Conservation (phyloP, 2,888 invertebrate species). For the Thymelicus acteon region DNA sequence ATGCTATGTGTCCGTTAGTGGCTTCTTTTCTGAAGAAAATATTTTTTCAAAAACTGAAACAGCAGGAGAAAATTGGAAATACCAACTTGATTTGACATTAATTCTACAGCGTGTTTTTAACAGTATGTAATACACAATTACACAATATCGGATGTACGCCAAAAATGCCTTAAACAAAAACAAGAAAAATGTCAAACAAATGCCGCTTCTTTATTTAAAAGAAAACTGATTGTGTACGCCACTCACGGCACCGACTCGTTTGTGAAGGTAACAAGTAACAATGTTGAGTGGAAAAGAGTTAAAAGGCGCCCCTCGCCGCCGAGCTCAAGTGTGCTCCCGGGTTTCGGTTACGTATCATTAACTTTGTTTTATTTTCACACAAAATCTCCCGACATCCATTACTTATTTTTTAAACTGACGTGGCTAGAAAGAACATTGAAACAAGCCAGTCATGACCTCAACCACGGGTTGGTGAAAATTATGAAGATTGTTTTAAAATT, state of each 20-base stretch:
- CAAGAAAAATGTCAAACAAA: constrained; percentile 6
- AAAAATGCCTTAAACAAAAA: constrained; percentile 9
- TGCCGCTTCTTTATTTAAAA: constrained; percentile 31
- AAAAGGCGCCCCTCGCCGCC: constrained; percentile 61
- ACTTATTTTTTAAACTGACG: constrained; percentile 37
- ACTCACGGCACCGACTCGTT: constrained; percentile 74
- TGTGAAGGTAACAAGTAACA: constrained; percentile 81
- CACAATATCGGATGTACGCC: neutral
- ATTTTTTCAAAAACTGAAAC: too few species aligned
- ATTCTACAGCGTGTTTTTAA: too few species aligned
- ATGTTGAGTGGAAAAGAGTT: constrained; percentile 78
- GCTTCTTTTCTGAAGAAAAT: too few species aligned
- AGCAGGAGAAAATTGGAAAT: too few species aligned
- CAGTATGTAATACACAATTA: neutral
- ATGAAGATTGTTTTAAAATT: constrained; percentile 13
- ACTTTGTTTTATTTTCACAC: constrained; percentile 48
- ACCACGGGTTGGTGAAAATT: constrained; percentile 1
- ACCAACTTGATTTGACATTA: too few species aligned
- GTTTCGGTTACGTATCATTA: constrained; percentile 53
- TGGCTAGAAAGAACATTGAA: constrained; percentile 18
- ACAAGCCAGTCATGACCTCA: neutral
- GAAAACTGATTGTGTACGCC: constrained; percentile 66
- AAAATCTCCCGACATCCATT: constrained; percentile 37
- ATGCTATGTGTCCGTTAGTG: too few species aligned
- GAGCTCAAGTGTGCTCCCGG: constrained; percentile 51